Evolutionary conservation across 2,797 vertebrate species (phyloP).

Genomic region (Gymnocypris eckloni): DNA sequence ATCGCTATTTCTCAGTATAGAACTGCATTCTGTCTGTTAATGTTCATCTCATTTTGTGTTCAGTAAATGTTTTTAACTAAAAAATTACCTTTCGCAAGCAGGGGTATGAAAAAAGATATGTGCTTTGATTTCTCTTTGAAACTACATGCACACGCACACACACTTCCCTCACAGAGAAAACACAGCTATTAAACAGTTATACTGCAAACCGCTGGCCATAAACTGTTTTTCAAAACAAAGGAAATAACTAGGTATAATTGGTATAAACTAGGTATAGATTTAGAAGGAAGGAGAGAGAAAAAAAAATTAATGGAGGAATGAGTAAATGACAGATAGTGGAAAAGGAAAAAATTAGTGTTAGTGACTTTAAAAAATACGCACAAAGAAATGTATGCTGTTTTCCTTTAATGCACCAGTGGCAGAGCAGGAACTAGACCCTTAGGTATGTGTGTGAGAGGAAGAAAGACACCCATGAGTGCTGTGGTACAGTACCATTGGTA

Average conservation of each 20-base stretch:
- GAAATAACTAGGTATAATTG: neutral
- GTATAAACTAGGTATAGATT: too few species aligned
- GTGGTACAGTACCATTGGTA: constrained; percentile 13
- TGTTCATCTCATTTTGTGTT: neutral
- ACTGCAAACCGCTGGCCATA: neutral
- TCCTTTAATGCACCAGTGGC: constrained; percentile 12
- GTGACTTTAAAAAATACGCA: constrained; percentile 8
- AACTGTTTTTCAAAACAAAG: constrained; percentile 1
- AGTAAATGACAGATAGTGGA: constrained; percentile 3
- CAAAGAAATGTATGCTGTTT: neutral
- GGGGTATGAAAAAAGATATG: neutral
- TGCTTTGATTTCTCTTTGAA: neutral
- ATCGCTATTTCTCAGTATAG: neutral
- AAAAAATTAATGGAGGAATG: neutral
- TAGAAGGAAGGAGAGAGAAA: neutral
- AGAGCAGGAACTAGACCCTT: neutral
- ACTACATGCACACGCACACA: constrained; percentile 11
- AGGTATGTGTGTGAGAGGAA: neutral
- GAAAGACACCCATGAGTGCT: neutral
- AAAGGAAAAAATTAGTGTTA: neutral
- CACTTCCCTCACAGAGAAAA: neutral
- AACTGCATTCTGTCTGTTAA: neutral
- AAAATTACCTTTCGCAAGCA: neutral
- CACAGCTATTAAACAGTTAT: neutral
- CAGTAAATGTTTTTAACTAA: neutral